Base-by-base conservation (phyloP, 2,797 vertebrate species). In the Danio kyathit region DNA sequence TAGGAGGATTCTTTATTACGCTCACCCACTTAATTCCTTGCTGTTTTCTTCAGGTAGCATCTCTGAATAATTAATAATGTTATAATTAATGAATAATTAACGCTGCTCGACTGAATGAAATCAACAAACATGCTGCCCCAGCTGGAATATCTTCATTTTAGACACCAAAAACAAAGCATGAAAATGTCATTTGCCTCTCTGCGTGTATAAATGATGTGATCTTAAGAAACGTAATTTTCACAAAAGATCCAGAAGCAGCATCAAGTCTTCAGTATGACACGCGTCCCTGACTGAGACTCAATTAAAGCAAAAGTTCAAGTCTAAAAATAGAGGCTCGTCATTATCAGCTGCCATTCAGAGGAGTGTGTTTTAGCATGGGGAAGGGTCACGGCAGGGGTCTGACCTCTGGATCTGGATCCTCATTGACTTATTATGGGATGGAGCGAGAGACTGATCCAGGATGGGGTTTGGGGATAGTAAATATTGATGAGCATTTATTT, bases 31-130 rank as follows among this genome's bases (percentile, higher is more conserved):
- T 61, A 74, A 49, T 40, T 51, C 10, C 44, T 51, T 1, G 4
- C 29, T 14, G 41, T 49, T 78, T 54, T 67, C 82, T 76, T 83
- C 17, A 64, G 60, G 17, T 57, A 49, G 29, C 29, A 1, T 1
- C 75, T 70, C 52, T 71, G 82, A 76, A 84, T 87, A 84, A 89
- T 88, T 70, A 60, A 79, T 51, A 65, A 41, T 19, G 38, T n/a
- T 43, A 52, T 54, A 60, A 76, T 76, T 40, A 54, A 65, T 76
- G 60, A 76, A 76, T 76, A 76, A 76, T 65, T 21, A 54, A 76
- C 43, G 40, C 19, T 10, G 29, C 21, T 57, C 43, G 40, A 67
- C 51, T 40, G 76, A 78, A 78, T 59, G 10, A 59, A 67, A 69
- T 74, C 56, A 60, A 43, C 60, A 41, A 38, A 66, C 21, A 13